Percentiles rank a stretch among this genome's conserved stretches.
Conservation (phyloP, 2,797 vertebrate species). For the Lutjanus argentimaculatus region DNA sequence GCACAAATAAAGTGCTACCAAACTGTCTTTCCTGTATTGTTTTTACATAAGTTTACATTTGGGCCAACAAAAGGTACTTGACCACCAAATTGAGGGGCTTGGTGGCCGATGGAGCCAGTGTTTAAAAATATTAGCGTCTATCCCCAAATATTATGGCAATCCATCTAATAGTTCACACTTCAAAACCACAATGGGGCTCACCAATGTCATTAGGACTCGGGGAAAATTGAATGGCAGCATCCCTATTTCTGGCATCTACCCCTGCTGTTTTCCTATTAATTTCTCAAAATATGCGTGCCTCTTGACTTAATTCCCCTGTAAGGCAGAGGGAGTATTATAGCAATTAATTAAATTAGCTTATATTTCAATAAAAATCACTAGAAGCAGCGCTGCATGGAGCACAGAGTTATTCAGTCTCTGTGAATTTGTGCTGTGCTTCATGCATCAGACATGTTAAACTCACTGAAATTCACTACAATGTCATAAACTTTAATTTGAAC, state of each 20-base stretch:
- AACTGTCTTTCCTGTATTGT: too few relatives aligned
- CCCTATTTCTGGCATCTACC: conserved; percentile 10
- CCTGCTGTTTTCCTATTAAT: conserved; percentile 10
- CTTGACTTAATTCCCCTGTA: conserved; percentile 26
- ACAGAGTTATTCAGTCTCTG: background rate
- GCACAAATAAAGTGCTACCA: too few relatives aligned
- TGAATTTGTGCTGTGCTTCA: background rate
- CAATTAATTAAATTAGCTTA: conserved; percentile 41
- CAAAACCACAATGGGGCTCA: background rate
- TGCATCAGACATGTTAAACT: background rate
- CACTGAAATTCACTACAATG: background rate
- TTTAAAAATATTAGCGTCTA: too few relatives aligned
- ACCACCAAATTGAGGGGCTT: too few relatives aligned
- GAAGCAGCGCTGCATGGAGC: conserved; percentile 38
- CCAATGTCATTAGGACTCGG: too few relatives aligned
- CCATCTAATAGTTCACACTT: background rate
- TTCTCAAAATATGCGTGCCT: conserved; percentile 22
- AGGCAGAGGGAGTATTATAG: conserved; percentile 8
- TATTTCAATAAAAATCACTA: conserved; percentile 65
- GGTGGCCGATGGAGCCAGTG: too few relatives aligned
- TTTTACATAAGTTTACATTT: too few relatives aligned
- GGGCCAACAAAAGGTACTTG: too few relatives aligned
- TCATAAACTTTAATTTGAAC: background rate
- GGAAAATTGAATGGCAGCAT: background rate
- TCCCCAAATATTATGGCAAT: background rate